Conservation (phyloP, 1,140 invertebrate genomes). For the Drosophila subpulchrella region DNA sequence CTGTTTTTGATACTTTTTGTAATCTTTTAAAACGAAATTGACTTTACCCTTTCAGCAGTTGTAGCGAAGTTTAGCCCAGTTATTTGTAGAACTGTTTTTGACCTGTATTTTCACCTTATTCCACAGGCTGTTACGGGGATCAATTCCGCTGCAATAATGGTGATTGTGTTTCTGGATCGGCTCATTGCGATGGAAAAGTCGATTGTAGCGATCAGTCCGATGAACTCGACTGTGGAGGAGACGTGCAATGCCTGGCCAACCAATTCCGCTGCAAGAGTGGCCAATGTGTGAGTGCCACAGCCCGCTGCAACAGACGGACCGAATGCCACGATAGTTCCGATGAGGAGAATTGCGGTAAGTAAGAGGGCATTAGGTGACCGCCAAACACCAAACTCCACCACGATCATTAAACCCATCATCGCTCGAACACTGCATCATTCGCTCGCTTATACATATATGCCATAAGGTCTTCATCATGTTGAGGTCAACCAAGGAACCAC, state of each 20-base stretch:
- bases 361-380: not conserved
- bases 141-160: conserved; percentile 86
- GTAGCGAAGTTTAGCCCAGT: not conserved
- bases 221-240: conserved; percentile 86
- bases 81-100: not conserved
- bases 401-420: conserved; percentile 1
- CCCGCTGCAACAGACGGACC: conserved; percentile 87
- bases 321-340: conserved; percentile 91
- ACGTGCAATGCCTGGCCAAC: conserved; percentile 81
- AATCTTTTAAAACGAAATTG: conserved; percentile 18
- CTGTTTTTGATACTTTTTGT: not conserved
- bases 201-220: conserved; percentile 92
- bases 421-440: conserved; percentile 1
- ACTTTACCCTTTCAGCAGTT: conserved; percentile 1
- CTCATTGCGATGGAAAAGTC: conserved; percentile 89
- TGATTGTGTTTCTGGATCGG: conserved; percentile 88
- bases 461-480: conserved; percentile 49
- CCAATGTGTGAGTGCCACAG: conserved; percentile 85
- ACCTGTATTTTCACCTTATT: not conserved
- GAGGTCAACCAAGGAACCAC: conserved; percentile 2
- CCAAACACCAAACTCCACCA: not conserved
- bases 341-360: conserved; percentile 89
- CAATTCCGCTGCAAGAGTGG: conserved; percentile 86
- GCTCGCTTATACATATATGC: conserved; percentile 16
- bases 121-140: conserved; percentile 84